phyloP scores from a whole-genome alignment of 2,113 vertebrate genomes.

The Blennius ocellaris region DNA sequence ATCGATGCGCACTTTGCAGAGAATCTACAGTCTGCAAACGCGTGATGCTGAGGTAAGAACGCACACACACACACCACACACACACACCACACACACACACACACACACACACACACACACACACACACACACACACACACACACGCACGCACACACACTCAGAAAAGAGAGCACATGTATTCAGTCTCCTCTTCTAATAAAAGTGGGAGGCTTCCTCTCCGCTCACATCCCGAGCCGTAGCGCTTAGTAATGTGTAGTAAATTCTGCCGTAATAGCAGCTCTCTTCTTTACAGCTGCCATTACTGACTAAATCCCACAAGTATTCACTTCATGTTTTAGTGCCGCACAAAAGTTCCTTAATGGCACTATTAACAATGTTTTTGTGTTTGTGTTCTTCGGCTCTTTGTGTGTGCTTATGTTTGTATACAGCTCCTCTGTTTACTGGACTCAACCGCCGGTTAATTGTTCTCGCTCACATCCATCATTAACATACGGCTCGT shows the following conservation, averaged over 20 bases:
- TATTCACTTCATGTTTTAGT: conserved; percentile 71
- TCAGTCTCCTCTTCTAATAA: conserved; percentile 43
- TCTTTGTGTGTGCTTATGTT: conserved; percentile 30
- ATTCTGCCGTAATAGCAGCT: conserved; percentile 67
- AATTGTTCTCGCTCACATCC: conserved; percentile 31
- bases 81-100: no score
- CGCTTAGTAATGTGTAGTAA: conserved; percentile 63
- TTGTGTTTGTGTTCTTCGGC: conserved; percentile 13
- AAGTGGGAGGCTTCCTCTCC: conserved; percentile 29
- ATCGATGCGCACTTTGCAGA: conserved; percentile 83
- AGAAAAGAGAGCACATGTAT: conserved; percentile 31
- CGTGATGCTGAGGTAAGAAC: conserved; percentile 92
- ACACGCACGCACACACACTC: conserved; percentile 18
- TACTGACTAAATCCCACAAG: conserved; percentile 70
- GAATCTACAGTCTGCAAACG: conserved; percentile 82
- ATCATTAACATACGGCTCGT: conserved; percentile 50
- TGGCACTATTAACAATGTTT: conserved; percentile 64
- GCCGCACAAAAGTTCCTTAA: conserved; percentile 59
- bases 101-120: conserved; percentile 13
- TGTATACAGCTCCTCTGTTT: conserved; percentile 10
- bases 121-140: conserved; percentile 1
- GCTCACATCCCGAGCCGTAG: conserved; percentile 19
- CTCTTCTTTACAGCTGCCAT: conserved; percentile 64
- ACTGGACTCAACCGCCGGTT: conserved; percentile 13
- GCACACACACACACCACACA: conserved; percentile 16